Evolutionary conservation across 2,888 invertebrate genomes (phyloP).

Genomic region (Pollenia angustigena): DNA sequence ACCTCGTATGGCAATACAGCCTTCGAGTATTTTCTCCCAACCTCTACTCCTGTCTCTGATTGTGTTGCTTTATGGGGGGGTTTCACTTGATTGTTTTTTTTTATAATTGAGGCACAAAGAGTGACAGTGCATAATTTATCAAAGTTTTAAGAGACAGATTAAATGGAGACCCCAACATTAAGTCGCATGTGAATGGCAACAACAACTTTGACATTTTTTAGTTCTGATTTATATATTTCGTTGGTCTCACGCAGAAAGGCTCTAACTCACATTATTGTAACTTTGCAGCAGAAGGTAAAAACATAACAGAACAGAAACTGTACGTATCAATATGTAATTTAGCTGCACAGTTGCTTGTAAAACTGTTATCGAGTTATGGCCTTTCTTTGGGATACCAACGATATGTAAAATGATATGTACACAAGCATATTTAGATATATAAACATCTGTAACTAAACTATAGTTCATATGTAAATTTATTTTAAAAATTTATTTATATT

Average conservation of each 20-base stretch:
- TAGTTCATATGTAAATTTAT: neutral
- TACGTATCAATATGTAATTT: too few species aligned
- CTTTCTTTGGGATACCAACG: neutral
- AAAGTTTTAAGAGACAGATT: constrained; percentile 45
- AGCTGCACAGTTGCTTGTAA: too few species aligned
- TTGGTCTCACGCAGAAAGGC: too few species aligned
- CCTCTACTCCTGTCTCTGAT: neutral
- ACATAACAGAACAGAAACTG: too few species aligned
- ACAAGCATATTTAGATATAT: neutral
- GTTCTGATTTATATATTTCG: too few species aligned
- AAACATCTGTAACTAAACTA: neutral
- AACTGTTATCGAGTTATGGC: too few species aligned
- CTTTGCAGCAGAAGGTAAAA: too few species aligned
- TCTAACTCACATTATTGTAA: too few species aligned
- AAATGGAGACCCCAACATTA: constrained; percentile 48
- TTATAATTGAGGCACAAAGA: constrained; percentile 64
- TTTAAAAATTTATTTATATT: constrained; percentile 46
- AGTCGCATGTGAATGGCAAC: neutral
- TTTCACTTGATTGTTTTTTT: constrained; percentile 51
- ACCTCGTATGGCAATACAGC: neutral
- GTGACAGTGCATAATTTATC: constrained; percentile 65
- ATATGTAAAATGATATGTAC: constrained; percentile 19
- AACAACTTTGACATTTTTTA: too few species aligned
- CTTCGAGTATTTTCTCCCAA: neutral
- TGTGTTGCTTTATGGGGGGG: constrained; percentile 26